Evolutionary conservation across 2,888 invertebrate genomes (phyloP), one percentile per base, ranked within the genome.

Genomic region (Noctua janthina): DNA sequence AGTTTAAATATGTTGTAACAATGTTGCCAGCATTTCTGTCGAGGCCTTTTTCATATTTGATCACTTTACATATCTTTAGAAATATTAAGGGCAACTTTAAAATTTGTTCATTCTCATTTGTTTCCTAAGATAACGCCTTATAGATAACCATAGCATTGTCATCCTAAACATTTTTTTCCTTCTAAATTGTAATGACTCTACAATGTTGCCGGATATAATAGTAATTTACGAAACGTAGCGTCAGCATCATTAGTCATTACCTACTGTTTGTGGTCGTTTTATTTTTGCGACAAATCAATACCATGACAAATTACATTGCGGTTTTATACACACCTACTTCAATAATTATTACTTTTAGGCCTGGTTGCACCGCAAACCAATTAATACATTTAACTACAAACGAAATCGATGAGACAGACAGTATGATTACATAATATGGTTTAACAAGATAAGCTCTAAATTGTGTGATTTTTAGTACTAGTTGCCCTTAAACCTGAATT

Each of bases 231-330:
- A 72, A 82, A 15, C 56, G 56, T 82, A 35, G 29, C 67, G 49
- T 82, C 49, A 82, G 17, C 20, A 17, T 72, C 8, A 72, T 86
- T 76, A 71, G 54, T 75, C 71, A 72, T 56, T 62, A 49, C 51
- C 43, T 62, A 49, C 51, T 43, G 43, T 68, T 64, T 51, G 17
- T 69, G 59, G 64, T 56, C 29, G 46, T 73, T 76, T 56, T 68
- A 62, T 75, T 86, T 83, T 76, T 29, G 68, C 49, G 68, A 69
- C 67, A 20, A 51, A 68, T 76, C 77, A 72, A 76, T 82, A 39
- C 39, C 43, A 10, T 71, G 20, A 59, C 86, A 54, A 51, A 49
- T 62, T 82, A 29, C 15, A 6, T 67, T 67, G 70, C 11, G 29
- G 54, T 71, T 82, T 70, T 66, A 17, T 20, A 46, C 4, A 0